Base-by-base conservation (phyloP, 1,140 invertebrate genomes). In the Zaprionus nigranus region DNA sequence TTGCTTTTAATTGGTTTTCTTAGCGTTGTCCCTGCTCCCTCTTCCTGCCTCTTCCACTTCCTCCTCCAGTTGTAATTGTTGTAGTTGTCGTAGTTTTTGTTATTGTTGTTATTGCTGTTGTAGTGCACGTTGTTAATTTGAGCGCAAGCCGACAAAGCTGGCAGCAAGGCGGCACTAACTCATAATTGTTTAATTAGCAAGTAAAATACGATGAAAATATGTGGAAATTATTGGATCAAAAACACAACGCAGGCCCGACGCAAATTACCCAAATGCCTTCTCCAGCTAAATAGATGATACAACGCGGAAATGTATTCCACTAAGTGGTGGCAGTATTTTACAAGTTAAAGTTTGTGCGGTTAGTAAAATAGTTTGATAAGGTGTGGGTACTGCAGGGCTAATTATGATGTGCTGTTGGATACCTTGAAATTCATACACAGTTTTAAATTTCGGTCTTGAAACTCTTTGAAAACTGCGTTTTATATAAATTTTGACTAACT, bases 141-240 rank as follows among this genome's bases (percentile, higher is more conserved):
- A 28, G 28, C 68, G 34, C 34, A 70, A 64, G 72, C 43, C 64
- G 34, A 58, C 56, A 59, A 58, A 59, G 65, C 28, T 79, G 77
- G 53, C 67, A 65, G 75, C 54, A 49, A 22, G n/a, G 63, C 66
- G 71, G 82, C 76, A 75, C 79, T 80, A 74, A 88, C 66, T 88
- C 75, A 88, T 87, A 88, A 87, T 87, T 87, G 84, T 87, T 87
- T 87, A 87, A 87, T 87, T 84, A 87, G 84, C 84, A 87, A 81
- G 84, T 87, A 75, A 88, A 87, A 88, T 87, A 77, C 71, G 77
- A 64, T 83, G 81, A 61, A 87, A 83, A 87, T 88, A 79, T 83
- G 81, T 80, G 84, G 63, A 84, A 87, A 78, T 78, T 88, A 88
- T 87, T 88, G 62, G 73, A 87, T 87, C 69, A 40, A 46, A 15